Conservation (phyloP, 2,113 vertebrate species). For the Todiramphus saurophagus region DNA sequence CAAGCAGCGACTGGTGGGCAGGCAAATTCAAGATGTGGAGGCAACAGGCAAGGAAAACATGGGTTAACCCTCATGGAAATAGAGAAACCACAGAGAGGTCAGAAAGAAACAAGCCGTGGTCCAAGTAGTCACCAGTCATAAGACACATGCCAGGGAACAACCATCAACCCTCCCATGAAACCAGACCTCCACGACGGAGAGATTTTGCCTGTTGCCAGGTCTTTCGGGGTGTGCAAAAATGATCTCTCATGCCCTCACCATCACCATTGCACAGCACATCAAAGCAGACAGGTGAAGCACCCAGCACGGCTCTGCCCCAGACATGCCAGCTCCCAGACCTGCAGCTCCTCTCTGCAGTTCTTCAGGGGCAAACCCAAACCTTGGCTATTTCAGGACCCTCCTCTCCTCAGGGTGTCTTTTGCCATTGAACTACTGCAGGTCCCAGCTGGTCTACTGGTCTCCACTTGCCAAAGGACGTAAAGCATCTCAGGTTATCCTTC, state of each 20-base stretch:
- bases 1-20: background rate
- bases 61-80: background rate
- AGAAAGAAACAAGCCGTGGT: background rate
- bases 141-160: background rate
- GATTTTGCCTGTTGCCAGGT: background rate
- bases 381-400: background rate
- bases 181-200: fast-evolving
- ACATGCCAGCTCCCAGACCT: background rate
- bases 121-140: background rate
- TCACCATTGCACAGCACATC: background rate
- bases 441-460: background rate
- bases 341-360: background rate
- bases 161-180: background rate
- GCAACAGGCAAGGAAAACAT: background rate
- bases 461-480: background rate
- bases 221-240: background rate
- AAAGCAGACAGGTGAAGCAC: background rate
- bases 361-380: background rate
- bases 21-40: background rate
- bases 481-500: background rate
- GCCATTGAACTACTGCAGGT: background rate
- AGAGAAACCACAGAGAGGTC: background rate
- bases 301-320: fast-evolving
- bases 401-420: background rate
- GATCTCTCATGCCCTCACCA: background rate